These are phyloP conservation scores for Pampusana beccarii DNA, from an alignment of 2,113 vertebrate genomes.

Conservation along the genomic window DNA sequence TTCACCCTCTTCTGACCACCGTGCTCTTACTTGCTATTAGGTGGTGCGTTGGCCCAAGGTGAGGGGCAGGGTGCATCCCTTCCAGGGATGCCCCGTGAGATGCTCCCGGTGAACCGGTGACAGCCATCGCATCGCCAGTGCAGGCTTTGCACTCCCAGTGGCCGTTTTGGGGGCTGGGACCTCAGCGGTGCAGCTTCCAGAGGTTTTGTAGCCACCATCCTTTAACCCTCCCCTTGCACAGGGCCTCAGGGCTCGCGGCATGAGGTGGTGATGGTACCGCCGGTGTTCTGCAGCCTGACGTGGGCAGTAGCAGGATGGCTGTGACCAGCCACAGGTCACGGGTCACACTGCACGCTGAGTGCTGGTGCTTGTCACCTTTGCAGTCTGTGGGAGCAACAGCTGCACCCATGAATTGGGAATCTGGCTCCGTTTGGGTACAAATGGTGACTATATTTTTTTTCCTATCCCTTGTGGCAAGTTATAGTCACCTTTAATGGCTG, in stretches of 20 bases:
- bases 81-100: neutral
- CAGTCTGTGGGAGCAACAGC: neutral
- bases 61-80: fast-evolving
- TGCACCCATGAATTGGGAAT: neutral
- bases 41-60: fast-evolving
- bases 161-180: neutral
- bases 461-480: neutral
- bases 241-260: neutral
- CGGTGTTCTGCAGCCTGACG: neutral
- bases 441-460: neutral
- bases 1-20: neutral
- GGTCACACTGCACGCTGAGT: neutral
- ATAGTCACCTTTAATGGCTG: neutral
- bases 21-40: neutral
- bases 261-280: neutral
- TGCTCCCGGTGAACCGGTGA: neutral
- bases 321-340: neutral
- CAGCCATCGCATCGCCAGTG: fast-evolving
- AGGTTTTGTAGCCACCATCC: neutral
- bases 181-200: neutral
- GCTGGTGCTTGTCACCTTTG: neutral
- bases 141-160: neutral
- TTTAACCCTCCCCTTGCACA: neutral
- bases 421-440: neutral
- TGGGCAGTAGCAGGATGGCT: fast-evolving